A percentile compares a stretch with the other conserved stretches of the same genome.
Conservation (phyloP, 2,113 vertebrate species). For the Paracanthobrama guichenoti region DNA sequence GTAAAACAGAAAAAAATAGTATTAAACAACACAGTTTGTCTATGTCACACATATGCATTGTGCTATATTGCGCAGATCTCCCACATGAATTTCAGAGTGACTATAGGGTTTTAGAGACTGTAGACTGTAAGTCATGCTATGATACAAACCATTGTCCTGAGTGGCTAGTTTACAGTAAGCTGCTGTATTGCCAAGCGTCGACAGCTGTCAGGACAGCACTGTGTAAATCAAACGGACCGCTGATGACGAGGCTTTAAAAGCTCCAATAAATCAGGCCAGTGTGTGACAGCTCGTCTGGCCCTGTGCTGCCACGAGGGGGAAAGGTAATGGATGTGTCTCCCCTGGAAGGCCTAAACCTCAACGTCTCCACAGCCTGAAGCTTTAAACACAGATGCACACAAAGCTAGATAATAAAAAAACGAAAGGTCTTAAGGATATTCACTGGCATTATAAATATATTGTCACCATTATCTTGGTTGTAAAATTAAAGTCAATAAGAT, state of each 20-base stretch:
- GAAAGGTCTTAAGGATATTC: background rate
- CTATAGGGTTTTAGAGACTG: background rate
- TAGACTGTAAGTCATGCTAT: constrained; percentile 2
- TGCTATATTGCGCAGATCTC: background rate
- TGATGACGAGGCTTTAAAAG: constrained; percentile 54
- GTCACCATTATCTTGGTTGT: background rate
- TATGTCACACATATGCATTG: background rate
- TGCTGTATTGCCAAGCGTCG: background rate
- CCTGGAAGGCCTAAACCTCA: constrained; percentile 18
- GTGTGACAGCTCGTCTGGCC: constrained; percentile 28
- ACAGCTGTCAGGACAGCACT: constrained; percentile 38
- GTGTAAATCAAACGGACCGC: constrained; percentile 43
- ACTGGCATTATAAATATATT: background rate
- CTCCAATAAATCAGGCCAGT: constrained; percentile 49
- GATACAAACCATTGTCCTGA: constrained; percentile 5
- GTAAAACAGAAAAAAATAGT: background rate
- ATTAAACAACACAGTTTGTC: background rate
- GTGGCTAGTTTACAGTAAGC: constrained; percentile 38
- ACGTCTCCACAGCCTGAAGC: background rate
- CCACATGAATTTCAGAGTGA: background rate
- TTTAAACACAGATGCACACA: constrained; percentile 17
- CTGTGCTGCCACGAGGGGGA: background rate
- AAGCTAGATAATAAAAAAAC: constrained; percentile 22
- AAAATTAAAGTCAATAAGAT: background rate
- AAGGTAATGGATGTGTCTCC: constrained; percentile 33